Evolutionary conservation across 2,113 vertebrate species (phyloP), one percentile per base, ranked within the genome.

Genomic region (Astur gentilis): DNA sequence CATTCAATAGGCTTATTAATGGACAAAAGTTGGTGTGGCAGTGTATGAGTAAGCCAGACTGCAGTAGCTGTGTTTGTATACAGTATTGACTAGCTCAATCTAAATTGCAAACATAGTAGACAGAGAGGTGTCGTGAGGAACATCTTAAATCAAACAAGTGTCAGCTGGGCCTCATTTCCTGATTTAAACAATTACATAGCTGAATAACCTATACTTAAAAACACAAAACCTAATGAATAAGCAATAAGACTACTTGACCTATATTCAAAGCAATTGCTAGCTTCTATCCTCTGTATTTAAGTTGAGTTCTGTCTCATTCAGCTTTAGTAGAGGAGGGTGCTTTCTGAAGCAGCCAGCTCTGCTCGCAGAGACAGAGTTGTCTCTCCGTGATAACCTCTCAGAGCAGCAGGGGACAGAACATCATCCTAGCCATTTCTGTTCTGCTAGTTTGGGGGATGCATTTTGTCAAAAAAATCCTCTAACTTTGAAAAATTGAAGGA

Each of bases 201-300:
- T 90, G 70, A 91, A 91, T 84, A 92, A 89, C 58, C 47, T 93
- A 66, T 81, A 91, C 75, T 89, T 89, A 87, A 92, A 95, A 80
- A 2, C 79, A 87, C 54, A 75, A 96, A 94, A 73, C 27, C 70
- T 80, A 88, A 90, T 90, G 84, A 96, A 89, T 94, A 93, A 95
- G 58, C 47, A 90, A n/a, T 89, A 92, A 83, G 73, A 69, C 73
- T 84, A 54, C 75, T 93, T 94, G 78, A 88, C 64, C 83, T 97
- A 45, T 71, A 91, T 90, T 95, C 64, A 75, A 91, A 93, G 58
- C 83, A 96, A 76, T 40, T 92, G 50, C 44, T 71, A 58, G 25
- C 60, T 96, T 61, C 38, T 73, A 14, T 71, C 52, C 73, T 91
- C 67, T 66, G 5, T 77, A 49, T 92, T 93, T 90, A 84, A 87